Evolutionary conservation across 2,888 invertebrate genomes (phyloP).

Genomic region (Drosophila kambysellisi): DNA sequence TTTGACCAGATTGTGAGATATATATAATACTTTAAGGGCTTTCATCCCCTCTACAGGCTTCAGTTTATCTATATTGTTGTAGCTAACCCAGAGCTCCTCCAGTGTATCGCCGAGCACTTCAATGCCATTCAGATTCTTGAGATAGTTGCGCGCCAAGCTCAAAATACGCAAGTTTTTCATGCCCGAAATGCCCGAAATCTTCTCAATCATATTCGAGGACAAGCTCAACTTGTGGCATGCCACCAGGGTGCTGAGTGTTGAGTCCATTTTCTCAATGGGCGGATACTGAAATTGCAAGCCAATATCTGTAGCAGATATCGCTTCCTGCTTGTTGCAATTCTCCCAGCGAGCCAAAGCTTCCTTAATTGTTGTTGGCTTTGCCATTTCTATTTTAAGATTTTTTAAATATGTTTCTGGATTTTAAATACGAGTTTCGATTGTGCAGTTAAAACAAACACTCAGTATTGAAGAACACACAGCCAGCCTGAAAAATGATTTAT

Average conservation of each 20-base stretch:
- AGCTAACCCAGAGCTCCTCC: slow-evolving; percentile 97
- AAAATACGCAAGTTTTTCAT: slow-evolving; percentile 93
- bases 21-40: slow-evolving; percentile 92
- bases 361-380: slow-evolving; percentile 91
- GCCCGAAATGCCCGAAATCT: slow-evolving; percentile 93
- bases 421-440: not conserved
- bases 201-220: slow-evolving; percentile 97
- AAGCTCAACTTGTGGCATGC: slow-evolving; percentile 94
- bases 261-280: slow-evolving; percentile 98
- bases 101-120: slow-evolving; percentile 94
- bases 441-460: not conserved
- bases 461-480: not conserved
- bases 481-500: not conserved
- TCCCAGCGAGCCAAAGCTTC: slow-evolving; percentile 96
- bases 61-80: slow-evolving; percentile 96
- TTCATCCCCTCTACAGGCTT: slow-evolving; percentile 94
- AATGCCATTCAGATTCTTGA: slow-evolving; percentile 95
- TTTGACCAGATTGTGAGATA: slow-evolving; percentile 94
- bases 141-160: slow-evolving; percentile 94
- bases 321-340: slow-evolving; percentile 89
- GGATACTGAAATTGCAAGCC: slow-evolving; percentile 95
- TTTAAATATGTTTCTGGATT: not conserved
- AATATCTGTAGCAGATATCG: slow-evolving; percentile 90
- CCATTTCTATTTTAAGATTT: slow-evolving; percentile 82
- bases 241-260: slow-evolving; percentile 89